A percentile compares a stretch with the other conserved stretches of the same genome.
Evolutionary conservation across 1,140 invertebrate species (phyloP).

Genomic region (Piezodorus guildinii): DNA sequence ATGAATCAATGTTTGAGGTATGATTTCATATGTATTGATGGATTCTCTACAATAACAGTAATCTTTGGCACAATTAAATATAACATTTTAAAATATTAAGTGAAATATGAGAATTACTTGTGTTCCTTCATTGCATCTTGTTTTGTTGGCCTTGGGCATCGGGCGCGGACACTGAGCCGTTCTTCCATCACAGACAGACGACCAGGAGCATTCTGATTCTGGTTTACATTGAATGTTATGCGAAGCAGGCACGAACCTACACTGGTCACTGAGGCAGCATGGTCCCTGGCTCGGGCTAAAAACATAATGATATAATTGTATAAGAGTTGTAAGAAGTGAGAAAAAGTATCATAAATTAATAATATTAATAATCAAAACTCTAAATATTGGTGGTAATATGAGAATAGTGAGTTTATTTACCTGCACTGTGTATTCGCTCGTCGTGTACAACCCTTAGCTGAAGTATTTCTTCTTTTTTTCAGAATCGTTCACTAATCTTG

Average conservation of each 20-base stretch:
- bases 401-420: slow-evolving; percentile 32
- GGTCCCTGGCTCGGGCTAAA: slow-evolving; percentile 90
- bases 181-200: slow-evolving; percentile 72
- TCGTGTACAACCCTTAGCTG: slow-evolving; percentile 55
- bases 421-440: slow-evolving; percentile 70
- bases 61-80: too few relatives aligned
- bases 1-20: too few relatives aligned
- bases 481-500: slow-evolving; percentile 56
- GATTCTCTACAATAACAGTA: too few relatives aligned
- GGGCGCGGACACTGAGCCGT: slow-evolving; percentile 77
- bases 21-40: too few relatives aligned
- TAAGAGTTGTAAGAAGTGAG: too few relatives aligned
- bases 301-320: slow-evolving; percentile 21
- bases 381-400: too few relatives aligned
- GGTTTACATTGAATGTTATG: slow-evolving; percentile 61
- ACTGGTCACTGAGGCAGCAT: slow-evolving; percentile 75
- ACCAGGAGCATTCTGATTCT: slow-evolving; percentile 78
- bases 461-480: slow-evolving; percentile 55
- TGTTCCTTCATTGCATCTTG: slow-evolving; percentile 71
- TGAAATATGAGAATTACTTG: slow-evolving; percentile 37
- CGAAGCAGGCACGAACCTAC: slow-evolving; percentile 58
- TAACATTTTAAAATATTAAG: not conserved
- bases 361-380: too few relatives aligned
- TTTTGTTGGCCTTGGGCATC: slow-evolving; percentile 61
- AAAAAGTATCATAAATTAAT: too few relatives aligned